These are phyloP conservation scores for Atopsyche davidsoni DNA, from an alignment of 1,140 invertebrate species.

Conservation along the genomic window DNA sequence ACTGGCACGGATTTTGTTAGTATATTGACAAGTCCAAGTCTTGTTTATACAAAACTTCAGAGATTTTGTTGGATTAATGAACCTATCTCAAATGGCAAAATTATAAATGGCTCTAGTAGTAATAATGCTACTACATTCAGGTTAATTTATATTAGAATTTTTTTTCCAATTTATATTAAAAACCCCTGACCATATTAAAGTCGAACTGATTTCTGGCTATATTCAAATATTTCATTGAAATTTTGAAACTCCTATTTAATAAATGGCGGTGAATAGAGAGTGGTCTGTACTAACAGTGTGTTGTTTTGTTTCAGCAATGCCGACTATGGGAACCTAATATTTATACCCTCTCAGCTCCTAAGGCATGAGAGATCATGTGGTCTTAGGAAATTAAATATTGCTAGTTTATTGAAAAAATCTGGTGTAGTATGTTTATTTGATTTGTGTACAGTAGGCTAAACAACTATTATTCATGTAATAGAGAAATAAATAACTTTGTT, in stretches of 20 bases:
- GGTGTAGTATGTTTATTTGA: constrained; percentile 28
- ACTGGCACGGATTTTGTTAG: no score
- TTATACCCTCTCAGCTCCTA: constrained; percentile 8
- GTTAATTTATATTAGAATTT: not conserved
- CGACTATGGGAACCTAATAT: constrained; percentile 22
- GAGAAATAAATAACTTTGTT: constrained; percentile 13
- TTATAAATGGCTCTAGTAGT: no score
- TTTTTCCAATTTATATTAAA: not conserved
- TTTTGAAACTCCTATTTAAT: not conserved
- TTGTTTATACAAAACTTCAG: no score
- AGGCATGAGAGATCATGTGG: constrained; percentile 22
- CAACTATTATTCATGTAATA: constrained; percentile 26
- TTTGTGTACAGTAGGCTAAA: constrained; percentile 31
- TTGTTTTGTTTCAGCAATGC: constrained; percentile 20
- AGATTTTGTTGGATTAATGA: no score
- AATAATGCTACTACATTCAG: not conserved
- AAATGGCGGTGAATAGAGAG: no score
- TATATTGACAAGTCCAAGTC: no score
- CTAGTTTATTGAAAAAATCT: constrained; percentile 29
- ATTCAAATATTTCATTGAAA: not conserved
- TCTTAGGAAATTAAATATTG: constrained; percentile 27
- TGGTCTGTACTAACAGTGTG: no score
- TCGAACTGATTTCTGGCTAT: not conserved
- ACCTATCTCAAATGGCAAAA: no score
- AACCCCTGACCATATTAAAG: not conserved